These are phyloP conservation scores for Podabrus alpinus DNA, from an alignment of 2,888 invertebrate species.

Conservation along the genomic window DNA sequence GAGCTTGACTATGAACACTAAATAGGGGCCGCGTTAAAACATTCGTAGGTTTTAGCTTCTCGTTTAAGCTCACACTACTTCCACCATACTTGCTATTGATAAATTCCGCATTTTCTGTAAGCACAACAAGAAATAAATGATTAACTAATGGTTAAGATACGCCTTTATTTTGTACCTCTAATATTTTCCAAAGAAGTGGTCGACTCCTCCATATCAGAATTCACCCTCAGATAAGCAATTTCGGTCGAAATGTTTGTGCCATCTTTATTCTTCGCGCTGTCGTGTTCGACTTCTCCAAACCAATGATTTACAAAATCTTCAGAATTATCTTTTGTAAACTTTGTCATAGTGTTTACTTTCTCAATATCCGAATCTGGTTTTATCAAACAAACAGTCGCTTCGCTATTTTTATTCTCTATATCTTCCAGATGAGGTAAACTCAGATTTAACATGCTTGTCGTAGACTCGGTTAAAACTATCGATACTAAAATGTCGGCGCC, in stretches of 20 bases:
- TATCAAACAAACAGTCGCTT: constrained; percentile 19
- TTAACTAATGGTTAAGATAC: no score
- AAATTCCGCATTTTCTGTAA: neutral
- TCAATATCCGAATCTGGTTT: constrained; percentile 5
- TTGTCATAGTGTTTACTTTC: neutral
- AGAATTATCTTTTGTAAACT: neutral
- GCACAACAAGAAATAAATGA: neutral
- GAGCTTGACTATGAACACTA: constrained; percentile 44
- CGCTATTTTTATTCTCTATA: neutral
- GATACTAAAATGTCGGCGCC: constrained; percentile 42
- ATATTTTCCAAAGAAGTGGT: constrained; percentile 38
- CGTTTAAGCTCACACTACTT: neutral
- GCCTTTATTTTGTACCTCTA: neutral
- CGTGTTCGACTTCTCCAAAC: neutral
- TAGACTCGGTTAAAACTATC: constrained; percentile 50
- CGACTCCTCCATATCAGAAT: constrained; percentile 37
- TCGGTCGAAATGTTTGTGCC: constrained; percentile 39
- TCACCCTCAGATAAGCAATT: constrained; percentile 43
- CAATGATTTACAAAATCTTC: neutral
- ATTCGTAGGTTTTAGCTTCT: neutral
- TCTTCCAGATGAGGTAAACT: constrained; percentile 47
- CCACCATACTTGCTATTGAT: neutral
- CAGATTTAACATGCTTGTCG: constrained; percentile 46
- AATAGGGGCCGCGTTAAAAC: neutral
- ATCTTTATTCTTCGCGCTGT: constrained; percentile 11